Evolutionary conservation across 1,140 invertebrate genomes (phyloP).

Genomic region (Drosophila saltans): DNA sequence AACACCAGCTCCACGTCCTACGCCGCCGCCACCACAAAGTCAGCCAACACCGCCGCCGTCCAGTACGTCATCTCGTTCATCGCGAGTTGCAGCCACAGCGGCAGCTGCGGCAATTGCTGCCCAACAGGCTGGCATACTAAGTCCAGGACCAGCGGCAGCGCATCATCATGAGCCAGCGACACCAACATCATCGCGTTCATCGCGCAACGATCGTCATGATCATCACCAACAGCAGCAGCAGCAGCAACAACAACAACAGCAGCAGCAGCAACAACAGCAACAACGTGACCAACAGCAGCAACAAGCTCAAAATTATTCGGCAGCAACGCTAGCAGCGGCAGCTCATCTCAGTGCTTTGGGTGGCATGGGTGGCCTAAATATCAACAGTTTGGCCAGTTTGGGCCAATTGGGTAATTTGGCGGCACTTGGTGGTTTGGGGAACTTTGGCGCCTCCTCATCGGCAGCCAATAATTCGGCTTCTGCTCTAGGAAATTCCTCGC

Average conservation of each 20-base stretch:
- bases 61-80: constrained; percentile 75
- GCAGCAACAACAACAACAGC: constrained; percentile 81
- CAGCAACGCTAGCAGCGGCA: constrained; percentile 82
- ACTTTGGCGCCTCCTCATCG: constrained; percentile 82
- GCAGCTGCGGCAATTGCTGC: constrained; percentile 83
- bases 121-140: constrained; percentile 84
- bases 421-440: constrained; percentile 72
- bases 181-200: constrained; percentile 44
- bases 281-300: constrained; percentile 67
- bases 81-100: constrained; percentile 72
- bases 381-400: constrained; percentile 67
- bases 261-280: constrained; percentile 77
- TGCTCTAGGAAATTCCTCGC: constrained; percentile 82
- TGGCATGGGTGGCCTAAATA: constrained; percentile 75
- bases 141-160: constrained; percentile 84
- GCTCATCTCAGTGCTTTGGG: constrained; percentile 78
- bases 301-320: constrained; percentile 83
- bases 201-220: constrained; percentile 65
- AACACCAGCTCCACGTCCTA: constrained; percentile 83
- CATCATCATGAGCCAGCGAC: constrained; percentile 83
- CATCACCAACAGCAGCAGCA: constrained; percentile 79
- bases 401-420: constrained; percentile 80
- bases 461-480: constrained; percentile 84
- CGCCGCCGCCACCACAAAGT: constrained; percentile 74
- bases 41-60: constrained; percentile 82